Evolutionary conservation across 2,888 invertebrate genomes (phyloP).

Genomic region (Tetropium fuscum): DNA sequence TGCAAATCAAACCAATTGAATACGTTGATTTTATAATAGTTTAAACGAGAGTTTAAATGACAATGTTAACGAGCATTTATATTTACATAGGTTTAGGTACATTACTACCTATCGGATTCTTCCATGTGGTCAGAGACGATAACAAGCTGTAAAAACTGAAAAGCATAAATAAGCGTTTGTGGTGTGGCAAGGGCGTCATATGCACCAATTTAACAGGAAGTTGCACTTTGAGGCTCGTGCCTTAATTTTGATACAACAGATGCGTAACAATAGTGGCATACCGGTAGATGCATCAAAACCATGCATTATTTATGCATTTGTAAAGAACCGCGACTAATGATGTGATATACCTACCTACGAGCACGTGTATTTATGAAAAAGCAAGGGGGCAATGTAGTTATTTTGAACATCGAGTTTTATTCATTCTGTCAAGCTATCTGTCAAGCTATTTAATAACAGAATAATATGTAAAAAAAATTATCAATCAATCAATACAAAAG

Average conservation of each 20-base stretch:
- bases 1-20: too few species aligned
- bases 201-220: conserved; percentile 27
- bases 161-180: conserved; percentile 40
- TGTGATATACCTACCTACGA: not conserved
- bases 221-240: conserved; percentile 21
- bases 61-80: too few species aligned
- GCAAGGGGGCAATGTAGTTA: too few species aligned
- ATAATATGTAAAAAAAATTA: too few species aligned
- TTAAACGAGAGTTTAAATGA: too few species aligned
- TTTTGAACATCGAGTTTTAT: too few species aligned
- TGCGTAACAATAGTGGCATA: conserved; percentile 39
- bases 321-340: conserved; percentile 19
- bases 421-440: too few species aligned
- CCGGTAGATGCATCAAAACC: conserved; percentile 28
- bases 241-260: conserved; percentile 38
- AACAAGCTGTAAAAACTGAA: conserved; percentile 14
- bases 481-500: too few species aligned
- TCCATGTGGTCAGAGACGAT: not conserved
- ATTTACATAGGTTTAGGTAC: too few species aligned
- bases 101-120: too few species aligned
- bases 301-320: conserved; percentile 28
- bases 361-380: not conserved
- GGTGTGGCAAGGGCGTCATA: conserved; percentile 42
- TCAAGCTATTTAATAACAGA: too few species aligned
- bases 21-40: too few species aligned